Conservation (phyloP, 2,888 invertebrate genomes). For the Mellilla xanthometata region DNA sequence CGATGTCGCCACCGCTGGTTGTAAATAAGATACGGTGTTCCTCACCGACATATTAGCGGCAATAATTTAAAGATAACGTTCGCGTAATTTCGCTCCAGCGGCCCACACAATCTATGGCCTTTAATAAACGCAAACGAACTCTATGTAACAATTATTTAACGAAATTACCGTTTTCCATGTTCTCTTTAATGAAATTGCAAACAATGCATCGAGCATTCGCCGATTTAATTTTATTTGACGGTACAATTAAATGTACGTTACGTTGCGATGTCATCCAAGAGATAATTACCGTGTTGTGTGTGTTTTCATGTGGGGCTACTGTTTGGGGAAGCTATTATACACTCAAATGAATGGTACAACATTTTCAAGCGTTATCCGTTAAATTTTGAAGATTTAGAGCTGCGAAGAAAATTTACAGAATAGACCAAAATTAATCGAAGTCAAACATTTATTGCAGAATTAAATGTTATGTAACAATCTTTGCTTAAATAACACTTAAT, state of each 20-base stretch:
- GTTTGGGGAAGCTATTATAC: constrained; percentile 33
- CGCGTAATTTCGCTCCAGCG: constrained; percentile 68
- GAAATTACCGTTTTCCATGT: constrained; percentile 71
- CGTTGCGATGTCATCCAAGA: constrained; percentile 9
- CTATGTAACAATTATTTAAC: constrained; percentile 74
- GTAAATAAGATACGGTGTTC: constrained; percentile 27
- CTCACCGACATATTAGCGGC: constrained; percentile 75
- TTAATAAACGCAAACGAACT: constrained; percentile 76
- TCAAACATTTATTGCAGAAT: too few relatives aligned
- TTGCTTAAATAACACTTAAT: too few relatives aligned
- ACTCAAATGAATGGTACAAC: not conserved
- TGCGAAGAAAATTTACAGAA: too few relatives aligned
- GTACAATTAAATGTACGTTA: constrained; percentile 43
- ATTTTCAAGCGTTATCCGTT: too few relatives aligned
- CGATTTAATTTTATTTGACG: constrained; percentile 52
- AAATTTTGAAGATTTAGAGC: too few relatives aligned
- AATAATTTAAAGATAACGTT: constrained; percentile 77
- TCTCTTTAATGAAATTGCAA: constrained; percentile 69
- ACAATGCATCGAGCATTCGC: constrained; percentile 44
- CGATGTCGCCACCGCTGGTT: not conserved
- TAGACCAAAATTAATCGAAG: too few relatives aligned
- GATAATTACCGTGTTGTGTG: constrained; percentile 18
- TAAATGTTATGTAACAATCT: too few relatives aligned
- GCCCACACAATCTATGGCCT: constrained; percentile 74
- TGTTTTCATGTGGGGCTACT: constrained; percentile 55